Base-by-base conservation (phyloP, 2,113 vertebrate species). In the Hemiprocne comata region DNA sequence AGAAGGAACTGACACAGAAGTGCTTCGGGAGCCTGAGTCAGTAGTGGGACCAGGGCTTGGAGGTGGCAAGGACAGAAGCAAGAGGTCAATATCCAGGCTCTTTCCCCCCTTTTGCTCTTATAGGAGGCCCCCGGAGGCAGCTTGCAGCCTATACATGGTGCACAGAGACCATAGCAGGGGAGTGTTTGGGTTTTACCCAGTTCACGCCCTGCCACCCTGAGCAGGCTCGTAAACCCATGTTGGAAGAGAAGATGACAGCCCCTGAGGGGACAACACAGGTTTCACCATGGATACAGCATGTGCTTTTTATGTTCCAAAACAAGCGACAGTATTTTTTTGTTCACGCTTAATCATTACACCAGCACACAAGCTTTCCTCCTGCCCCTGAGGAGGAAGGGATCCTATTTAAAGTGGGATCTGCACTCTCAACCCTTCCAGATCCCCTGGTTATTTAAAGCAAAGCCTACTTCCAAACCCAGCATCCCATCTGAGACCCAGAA, bases 171-270 rank as follows among this genome's bases (percentile, higher is more conserved):
- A 23, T 1, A 7, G 40, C 2, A 0, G 8, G 11, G 19, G 10
- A 25, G 3, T 1, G 6, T 17, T 8, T 17, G 23, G 44, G 38
- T 55, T 91, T 62, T 44, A 40, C 20, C 23, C 24, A 31, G 9
- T 7, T 50, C 64, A 34, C 67, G 24, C 21, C 62, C 50, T 44
- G 34, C 33, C 21, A 29, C 36, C 54, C 51, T 31, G 31, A 57
- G 67, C 13, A 40, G 15, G 16, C 24, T 38, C 5, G 5, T 34
- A n/a, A 78, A 36, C 0, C 18, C 8, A 42, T 1, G 18, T 0
- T 53, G 33, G 38, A 94, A 24, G 26, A 91, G 38, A 64, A 57
- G 42, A 36, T 46, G 55, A 60, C 69, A 86, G 69, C 46, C 38
- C n/a, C 53, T 84, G 33, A 60, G 51, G 38, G 28, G 72, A 50